These are phyloP conservation scores for Passer montanus DNA, from an alignment of 2,113 vertebrate genomes.

Conservation along the genomic window DNA sequence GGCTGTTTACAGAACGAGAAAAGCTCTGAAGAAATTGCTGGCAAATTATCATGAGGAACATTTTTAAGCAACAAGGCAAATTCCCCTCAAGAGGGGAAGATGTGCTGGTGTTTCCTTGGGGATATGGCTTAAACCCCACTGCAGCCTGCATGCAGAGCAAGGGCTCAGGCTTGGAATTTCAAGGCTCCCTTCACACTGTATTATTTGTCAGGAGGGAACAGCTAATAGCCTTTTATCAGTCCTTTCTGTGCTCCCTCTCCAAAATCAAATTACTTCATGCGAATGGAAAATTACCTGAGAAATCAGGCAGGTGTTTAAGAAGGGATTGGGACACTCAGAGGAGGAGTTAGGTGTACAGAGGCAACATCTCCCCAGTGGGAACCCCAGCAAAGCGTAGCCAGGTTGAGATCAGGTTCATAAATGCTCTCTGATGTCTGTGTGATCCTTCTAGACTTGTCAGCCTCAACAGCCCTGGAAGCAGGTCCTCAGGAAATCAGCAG, in stretches of 20 bases:
- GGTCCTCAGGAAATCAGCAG: neutral
- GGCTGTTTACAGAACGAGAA: neutral
- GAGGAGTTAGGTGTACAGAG: neutral
- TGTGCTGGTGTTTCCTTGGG: neutral
- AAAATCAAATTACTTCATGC: conserved; percentile 1
- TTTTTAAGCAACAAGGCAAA: neutral
- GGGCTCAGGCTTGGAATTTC: neutral
- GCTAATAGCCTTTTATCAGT: neutral
- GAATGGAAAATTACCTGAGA: neutral
- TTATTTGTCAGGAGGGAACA: neutral
- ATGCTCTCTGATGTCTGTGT: neutral
- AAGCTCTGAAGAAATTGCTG: neutral
- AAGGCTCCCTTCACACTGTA: neutral
- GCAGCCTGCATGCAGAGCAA: neutral
- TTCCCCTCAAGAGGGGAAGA: neutral
- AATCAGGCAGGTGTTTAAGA: neutral
- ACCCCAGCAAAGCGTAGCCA: neutral
- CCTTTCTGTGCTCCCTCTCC: neutral
- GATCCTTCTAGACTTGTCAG: neutral
- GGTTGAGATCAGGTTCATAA: neutral
- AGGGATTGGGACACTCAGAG: neutral
- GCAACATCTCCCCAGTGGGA: neutral
- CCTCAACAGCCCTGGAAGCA: neutral
- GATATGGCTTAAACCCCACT: neutral
- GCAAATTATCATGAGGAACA: neutral